Evolutionary conservation across 2,113 vertebrate species (phyloP).

Genomic region (Oryctolagus cuniculus): DNA sequence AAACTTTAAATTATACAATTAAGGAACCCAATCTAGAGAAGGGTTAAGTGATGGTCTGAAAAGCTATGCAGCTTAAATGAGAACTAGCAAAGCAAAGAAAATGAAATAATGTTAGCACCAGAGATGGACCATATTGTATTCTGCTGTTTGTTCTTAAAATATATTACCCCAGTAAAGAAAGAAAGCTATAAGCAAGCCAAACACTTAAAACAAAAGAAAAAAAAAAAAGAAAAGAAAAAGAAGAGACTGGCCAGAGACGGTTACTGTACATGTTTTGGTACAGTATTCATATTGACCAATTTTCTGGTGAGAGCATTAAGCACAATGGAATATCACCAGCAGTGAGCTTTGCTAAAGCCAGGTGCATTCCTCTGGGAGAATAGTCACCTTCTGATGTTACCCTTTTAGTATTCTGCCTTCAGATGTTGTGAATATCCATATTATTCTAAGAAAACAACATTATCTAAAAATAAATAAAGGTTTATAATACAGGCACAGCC

Average conservation of each 20-base stretch:
- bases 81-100: conserved; percentile 21
- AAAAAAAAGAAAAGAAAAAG: not conserved
- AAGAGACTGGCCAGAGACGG: no score
- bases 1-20: conserved; percentile 61
- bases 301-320: not conserved
- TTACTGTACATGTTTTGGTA: not conserved
- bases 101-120: not conserved
- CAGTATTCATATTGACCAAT: fast-evolving
- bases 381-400: not conserved
- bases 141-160: not conserved
- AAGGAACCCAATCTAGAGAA: not conserved
- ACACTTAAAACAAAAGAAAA: not conserved
- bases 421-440: not conserved
- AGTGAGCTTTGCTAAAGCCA: no score
- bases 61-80: not conserved
- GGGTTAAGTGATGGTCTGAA: not conserved
- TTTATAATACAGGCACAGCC: not conserved
- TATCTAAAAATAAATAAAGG: not conserved
- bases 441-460: not conserved
- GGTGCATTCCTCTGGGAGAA: no score
- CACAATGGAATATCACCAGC: fast-evolving
- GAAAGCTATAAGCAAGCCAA: not conserved
- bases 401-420: not conserved
- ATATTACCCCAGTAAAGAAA: not conserved
- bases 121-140: not conserved